Percentiles rank a stretch among this genome's conserved stretches.
Evolutionary conservation across 2,113 vertebrate species (phyloP).

Genomic region (Neogale vison): DNA sequence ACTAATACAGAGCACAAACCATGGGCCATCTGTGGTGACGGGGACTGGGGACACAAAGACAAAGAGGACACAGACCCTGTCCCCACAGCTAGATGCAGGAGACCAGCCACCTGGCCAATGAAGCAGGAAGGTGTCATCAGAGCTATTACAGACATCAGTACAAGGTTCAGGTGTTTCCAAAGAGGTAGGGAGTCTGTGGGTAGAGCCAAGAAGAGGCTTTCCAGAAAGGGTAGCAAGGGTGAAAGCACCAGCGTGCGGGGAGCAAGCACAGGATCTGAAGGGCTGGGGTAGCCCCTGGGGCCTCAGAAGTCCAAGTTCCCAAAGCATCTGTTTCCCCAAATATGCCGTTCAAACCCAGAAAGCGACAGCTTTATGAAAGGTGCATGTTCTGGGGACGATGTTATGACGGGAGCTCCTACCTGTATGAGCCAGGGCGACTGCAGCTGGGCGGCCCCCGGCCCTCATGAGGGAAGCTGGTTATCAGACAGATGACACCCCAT

Average conservation of each 20-base stretch:
- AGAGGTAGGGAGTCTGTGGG: not conserved
- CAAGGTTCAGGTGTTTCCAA: not conserved
- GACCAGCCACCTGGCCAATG: not conserved
- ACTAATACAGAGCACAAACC: not conserved
- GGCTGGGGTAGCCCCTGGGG: too few species aligned
- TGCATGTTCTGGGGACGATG: fast-evolving
- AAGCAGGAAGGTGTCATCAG: not conserved
- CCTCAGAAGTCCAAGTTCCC: not conserved
- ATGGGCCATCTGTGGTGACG: not conserved
- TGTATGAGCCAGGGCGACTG: fast-evolving
- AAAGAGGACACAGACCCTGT: not conserved
- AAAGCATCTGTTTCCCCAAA: not conserved
- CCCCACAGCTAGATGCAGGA: not conserved
- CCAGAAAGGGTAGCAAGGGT: fast-evolving
- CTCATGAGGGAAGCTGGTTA: not conserved
- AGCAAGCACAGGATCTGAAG: not conserved
- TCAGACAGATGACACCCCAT: not conserved
- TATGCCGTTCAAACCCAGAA: not conserved
- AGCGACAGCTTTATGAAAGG: not conserved
- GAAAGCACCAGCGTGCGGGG: not conserved
- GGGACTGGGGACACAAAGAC: not conserved
- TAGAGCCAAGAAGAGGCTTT: not conserved
- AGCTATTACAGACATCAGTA: fast-evolving
- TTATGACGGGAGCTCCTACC: not conserved
- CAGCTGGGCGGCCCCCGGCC: not conserved